Percentiles rank a stretch among this genome's conserved stretches.
phyloP scores from a whole-genome alignment of 2,113 vertebrate genomes.

The Epinephelus lanceolatus region DNA sequence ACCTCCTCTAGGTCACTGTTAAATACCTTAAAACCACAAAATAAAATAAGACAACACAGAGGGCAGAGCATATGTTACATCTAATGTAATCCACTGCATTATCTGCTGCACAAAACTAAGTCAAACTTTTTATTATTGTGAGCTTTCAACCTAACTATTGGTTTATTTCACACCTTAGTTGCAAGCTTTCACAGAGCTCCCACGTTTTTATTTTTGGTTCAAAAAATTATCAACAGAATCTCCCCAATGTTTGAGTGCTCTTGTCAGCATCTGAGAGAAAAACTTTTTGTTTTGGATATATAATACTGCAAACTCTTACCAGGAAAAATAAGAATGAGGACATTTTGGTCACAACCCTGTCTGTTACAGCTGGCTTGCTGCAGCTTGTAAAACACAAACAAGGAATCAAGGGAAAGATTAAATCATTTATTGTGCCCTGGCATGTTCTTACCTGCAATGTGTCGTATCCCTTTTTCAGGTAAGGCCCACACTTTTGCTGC shows the following conservation, averaged over 20 bases:
- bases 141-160: neutral
- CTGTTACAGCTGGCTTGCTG: neutral
- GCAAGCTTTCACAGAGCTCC: neutral
- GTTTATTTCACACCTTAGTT: neutral
- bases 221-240: neutral
- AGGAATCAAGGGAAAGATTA: neutral
- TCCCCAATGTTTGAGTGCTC: neutral
- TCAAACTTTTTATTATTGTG: neutral
- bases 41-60: slow-evolving; percentile 1
- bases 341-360: neutral
- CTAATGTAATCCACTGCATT: neutral
- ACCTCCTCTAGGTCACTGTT: slow-evolving; percentile 90
- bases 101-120: neutral
- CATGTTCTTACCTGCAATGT: slow-evolving; percentile 88
- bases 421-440: neutral
- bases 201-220: neutral
- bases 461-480: slow-evolving; percentile 95
- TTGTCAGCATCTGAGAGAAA: neutral
- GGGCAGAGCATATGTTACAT: neutral
- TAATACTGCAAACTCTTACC: neutral
- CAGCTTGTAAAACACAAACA: neutral
- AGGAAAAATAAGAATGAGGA: neutral
- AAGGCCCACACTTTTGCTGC: slow-evolving; percentile 93
- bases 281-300: neutral
- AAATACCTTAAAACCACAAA: slow-evolving; percentile 86